A percentile compares a stretch with the other conserved stretches of the same genome.
Conservation (phyloP, 2,888 invertebrate species). For the Chrysomela aeneicollis region DNA sequence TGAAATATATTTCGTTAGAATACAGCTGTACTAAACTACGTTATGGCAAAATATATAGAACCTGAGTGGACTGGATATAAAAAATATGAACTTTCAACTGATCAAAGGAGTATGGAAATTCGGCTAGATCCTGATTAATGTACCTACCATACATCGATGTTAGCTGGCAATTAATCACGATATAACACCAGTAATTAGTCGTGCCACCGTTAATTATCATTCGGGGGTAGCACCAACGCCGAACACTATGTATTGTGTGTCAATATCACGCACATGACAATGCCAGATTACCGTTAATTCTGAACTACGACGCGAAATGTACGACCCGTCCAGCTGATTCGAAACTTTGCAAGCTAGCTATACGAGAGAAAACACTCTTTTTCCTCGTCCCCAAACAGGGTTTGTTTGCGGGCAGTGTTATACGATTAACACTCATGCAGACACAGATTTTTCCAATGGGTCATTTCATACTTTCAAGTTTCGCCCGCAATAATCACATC, state of each 20-base stretch:
- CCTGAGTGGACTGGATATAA: too few relatives aligned
- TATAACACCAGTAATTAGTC: slow-evolving; percentile 22
- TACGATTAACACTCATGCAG: too few relatives aligned
- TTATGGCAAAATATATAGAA: too few relatives aligned
- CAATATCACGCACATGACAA: slow-evolving; percentile 20
- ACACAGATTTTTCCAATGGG: too few relatives aligned
- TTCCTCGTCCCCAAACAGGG: neutral
- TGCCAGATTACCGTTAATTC: slow-evolving; percentile 3
- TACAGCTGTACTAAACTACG: too few relatives aligned
- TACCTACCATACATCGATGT: neutral
- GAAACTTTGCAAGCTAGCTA: neutral
- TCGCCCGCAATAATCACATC: too few relatives aligned
- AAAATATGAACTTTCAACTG: too few relatives aligned
- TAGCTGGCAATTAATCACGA: slow-evolving; percentile 29
- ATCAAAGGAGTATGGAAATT: neutral
- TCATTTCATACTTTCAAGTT: too few relatives aligned
- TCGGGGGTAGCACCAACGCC: neutral
- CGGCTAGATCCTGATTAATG: slow-evolving; percentile 28
- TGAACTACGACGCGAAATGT: neutral
- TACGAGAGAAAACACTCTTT: neutral
- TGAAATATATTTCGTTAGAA: too few relatives aligned
- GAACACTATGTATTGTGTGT: neutral
- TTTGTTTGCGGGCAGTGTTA: too few relatives aligned
- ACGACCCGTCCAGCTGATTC: neutral
- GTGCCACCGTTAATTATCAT: slow-evolving; percentile 19